A percentile compares a stretch with the other conserved stretches of the same genome.
phyloP scores from a whole-genome alignment of 2,113 vertebrate species.

The Struthidea cinerea region DNA sequence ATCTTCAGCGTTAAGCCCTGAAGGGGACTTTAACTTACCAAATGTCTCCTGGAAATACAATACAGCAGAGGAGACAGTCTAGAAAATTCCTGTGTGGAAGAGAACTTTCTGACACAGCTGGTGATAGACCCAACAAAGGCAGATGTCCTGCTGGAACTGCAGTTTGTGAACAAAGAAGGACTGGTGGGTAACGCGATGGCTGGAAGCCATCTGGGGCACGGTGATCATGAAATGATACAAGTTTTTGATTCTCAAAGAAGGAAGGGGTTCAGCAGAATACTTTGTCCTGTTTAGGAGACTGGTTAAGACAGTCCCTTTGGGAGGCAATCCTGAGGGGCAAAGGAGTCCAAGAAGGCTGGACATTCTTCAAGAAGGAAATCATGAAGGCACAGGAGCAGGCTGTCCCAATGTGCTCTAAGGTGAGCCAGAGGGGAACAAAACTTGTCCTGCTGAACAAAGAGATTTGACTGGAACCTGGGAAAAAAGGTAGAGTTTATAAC shows the following conservation, averaged over 20 bases:
- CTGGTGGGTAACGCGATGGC: background rate
- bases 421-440: background rate
- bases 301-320: background rate
- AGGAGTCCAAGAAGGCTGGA: background rate
- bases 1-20: accelerated
- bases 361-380: background rate
- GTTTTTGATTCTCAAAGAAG: background rate
- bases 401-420: too few species aligned
- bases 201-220: background rate
- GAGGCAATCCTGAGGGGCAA: background rate
- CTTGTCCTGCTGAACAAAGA: background rate
- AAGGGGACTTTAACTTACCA: background rate
- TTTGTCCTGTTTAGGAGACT: background rate
- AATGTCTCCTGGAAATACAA: background rate
- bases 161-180: background rate
- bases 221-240: background rate
- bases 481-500: background rate
- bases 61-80: background rate
- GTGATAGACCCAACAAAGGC: background rate
- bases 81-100: background rate
- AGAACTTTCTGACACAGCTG: background rate
- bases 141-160: background rate
- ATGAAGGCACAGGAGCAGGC: background rate
- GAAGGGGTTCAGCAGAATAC: background rate
- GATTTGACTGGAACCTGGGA: background rate